Evolutionary conservation across 2,113 vertebrate species (phyloP), one percentile per base, ranked within the genome.

Genomic region (Pollimyrus isidori): DNA sequence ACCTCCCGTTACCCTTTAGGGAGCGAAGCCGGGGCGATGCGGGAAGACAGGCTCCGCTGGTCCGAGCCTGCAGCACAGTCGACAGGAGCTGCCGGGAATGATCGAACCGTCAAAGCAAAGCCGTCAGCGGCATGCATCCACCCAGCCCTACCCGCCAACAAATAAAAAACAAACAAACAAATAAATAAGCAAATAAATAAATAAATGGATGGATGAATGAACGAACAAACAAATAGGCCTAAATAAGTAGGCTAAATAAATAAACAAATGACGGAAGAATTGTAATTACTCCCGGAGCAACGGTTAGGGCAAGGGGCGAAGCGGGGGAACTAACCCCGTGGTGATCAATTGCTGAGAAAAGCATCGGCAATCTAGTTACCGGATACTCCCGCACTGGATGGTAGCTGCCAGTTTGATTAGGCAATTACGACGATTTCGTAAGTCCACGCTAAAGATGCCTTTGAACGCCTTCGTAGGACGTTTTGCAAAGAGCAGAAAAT

Each of bases 261-360:
- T 4, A 80, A 80, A 35, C 13, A 42, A 35, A 80, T 42, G 19
- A 11, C 13, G 73, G 19, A 19, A 42, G 84, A 45, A 35, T 83
- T 56, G 86, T 90, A 88, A 87, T 90, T 90, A 46, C 58, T 56
- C 82, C 89, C 58, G 65, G 26, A 92, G 88, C 89, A 53, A 19
- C 35, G 45, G 65, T 46, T 45, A 50, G 53, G n/a, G 21, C 56
- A 88, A 69, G 89, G 50, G 49, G 80, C 48, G 87, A 46, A 46
- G 30, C 86, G 26, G 86, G 17, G 89, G 35, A 90, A 50, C 23
- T 35, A 82, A 89, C 69, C 30, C 88, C 35, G 4, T 4, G 35
- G n/a, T 80, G 73, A 80, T 80, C 35, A 80, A 7, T 80, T 80
- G 73, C 73, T 80, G 73, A 80, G 35, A 80, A 42, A 7, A 42